Evolutionary conservation across 2,797 vertebrate species (phyloP).

Genomic region (Ciconia nigra): DNA sequence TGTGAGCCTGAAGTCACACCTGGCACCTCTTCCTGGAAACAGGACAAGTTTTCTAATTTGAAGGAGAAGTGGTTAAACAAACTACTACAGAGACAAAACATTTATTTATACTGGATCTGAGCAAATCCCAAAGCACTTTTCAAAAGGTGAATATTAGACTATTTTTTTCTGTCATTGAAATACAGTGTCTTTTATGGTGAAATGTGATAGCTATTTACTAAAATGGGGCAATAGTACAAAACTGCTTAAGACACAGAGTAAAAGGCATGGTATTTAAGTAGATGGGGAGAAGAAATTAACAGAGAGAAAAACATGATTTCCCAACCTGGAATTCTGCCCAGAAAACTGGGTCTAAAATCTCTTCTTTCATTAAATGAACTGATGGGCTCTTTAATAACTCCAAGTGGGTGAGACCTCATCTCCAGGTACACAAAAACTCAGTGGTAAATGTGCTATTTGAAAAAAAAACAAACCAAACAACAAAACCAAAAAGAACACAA

Average conservation of each 20-base stretch:
- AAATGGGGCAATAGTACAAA: neutral
- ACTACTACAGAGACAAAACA: neutral
- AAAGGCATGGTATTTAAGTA: neutral
- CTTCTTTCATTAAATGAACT: neutral
- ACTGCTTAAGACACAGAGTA: neutral
- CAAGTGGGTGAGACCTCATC: neutral
- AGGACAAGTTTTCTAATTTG: neutral
- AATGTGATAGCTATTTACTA: neutral
- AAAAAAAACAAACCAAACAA: neutral
- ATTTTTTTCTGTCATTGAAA: neutral
- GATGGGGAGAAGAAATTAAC: neutral
- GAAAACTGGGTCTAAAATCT: neutral
- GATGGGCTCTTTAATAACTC: neutral
- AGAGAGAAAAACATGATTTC: neutral
- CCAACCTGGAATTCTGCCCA: neutral
- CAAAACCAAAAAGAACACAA: neutral
- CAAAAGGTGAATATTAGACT: neutral
- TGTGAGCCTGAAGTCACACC: slow-evolving; percentile 15
- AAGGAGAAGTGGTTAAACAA: neutral
- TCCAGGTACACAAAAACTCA: neutral
- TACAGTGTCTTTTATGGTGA: neutral
- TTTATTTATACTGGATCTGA: neutral
- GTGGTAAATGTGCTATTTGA: neutral
- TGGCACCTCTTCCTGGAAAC: neutral
- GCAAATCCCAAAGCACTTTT: neutral